A percentile compares a stretch with the other conserved stretches of the same genome.
Conservation (phyloP, 1,140 invertebrate genomes). For the Ceratosolen fusciceps region DNA sequence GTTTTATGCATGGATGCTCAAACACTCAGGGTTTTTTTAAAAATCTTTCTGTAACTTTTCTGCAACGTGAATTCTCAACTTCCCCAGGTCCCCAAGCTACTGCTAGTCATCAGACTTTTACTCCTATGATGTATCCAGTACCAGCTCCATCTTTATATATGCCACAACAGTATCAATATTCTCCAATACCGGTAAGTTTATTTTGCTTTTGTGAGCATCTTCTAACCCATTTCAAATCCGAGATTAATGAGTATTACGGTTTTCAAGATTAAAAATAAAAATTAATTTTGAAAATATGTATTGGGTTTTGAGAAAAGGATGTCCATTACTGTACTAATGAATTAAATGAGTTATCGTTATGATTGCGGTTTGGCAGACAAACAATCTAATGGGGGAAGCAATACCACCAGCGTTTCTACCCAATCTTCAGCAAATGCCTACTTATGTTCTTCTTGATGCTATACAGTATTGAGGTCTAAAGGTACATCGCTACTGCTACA, state of each 20-base stretch:
- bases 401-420: constrained; percentile 72
- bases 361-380: constrained; percentile 72
- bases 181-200: constrained; percentile 68
- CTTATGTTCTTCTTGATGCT: constrained; percentile 72
- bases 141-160: constrained; percentile 69
- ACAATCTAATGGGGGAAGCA: constrained; percentile 71
- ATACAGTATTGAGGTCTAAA: constrained; percentile 73
- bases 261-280: constrained; percentile 25
- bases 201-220: constrained; percentile 21
- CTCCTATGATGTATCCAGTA: constrained; percentile 69
- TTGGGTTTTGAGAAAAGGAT: constrained; percentile 43
- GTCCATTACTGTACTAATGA: constrained; percentile 46
- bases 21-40: constrained; percentile 1
- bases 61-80: constrained; percentile 41
- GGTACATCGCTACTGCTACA: constrained; percentile 65
- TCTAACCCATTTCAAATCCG: constrained; percentile 14
- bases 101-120: constrained; percentile 66
- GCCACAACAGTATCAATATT: constrained; percentile 70
- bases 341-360: constrained; percentile 52
- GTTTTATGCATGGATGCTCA: constrained; percentile 37
- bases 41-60: constrained; percentile 35
- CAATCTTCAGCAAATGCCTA: constrained; percentile 72
- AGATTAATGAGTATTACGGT: constrained; percentile 32
- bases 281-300: background rate
- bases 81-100: constrained; percentile 66